These are phyloP conservation scores for Perccottus glenii DNA, from an alignment of 2,113 vertebrate species.

Conservation along the genomic window DNA sequence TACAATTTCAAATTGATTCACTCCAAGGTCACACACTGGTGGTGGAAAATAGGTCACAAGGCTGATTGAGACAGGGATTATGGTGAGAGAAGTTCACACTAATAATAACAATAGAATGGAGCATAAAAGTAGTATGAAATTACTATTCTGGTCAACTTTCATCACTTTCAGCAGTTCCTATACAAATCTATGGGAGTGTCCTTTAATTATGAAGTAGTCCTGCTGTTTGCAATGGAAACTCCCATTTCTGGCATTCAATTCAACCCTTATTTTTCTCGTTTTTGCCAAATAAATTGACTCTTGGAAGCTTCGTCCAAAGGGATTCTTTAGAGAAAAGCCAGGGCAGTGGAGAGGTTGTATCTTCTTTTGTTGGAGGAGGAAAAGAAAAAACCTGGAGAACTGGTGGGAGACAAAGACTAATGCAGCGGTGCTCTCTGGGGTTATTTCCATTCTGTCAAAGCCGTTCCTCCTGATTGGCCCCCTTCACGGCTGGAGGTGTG, in stretches of 20 bases:
- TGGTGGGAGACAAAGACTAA: constrained; percentile 65
- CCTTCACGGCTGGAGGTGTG: constrained; percentile 66
- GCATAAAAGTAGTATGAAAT: no score
- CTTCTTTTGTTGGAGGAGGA: constrained; percentile 46
- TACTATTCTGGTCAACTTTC: not conserved
- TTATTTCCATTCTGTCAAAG: constrained; percentile 68
- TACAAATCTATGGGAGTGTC: not conserved
- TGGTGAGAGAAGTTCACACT: no score
- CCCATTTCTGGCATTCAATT: constrained; percentile 27
- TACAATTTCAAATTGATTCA: no score
- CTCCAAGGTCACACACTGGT: no score
- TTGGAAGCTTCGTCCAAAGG: constrained; percentile 41
- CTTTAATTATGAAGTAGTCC: not conserved
- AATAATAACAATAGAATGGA: no score
- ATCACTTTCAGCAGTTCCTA: no score
- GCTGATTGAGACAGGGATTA: no score
- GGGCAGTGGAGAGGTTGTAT: constrained; percentile 34
- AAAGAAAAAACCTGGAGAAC: constrained; percentile 42
- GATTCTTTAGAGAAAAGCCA: constrained; percentile 43
- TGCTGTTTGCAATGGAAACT: constrained; percentile 24
- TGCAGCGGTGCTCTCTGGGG: constrained; percentile 50
- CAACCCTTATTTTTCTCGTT: constrained; percentile 31
- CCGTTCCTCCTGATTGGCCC: constrained; percentile 70
- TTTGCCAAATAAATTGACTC: constrained; percentile 67
- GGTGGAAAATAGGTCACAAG: no score